Conservation (phyloP, 2,888 invertebrate species). For the Patella caerulea region DNA sequence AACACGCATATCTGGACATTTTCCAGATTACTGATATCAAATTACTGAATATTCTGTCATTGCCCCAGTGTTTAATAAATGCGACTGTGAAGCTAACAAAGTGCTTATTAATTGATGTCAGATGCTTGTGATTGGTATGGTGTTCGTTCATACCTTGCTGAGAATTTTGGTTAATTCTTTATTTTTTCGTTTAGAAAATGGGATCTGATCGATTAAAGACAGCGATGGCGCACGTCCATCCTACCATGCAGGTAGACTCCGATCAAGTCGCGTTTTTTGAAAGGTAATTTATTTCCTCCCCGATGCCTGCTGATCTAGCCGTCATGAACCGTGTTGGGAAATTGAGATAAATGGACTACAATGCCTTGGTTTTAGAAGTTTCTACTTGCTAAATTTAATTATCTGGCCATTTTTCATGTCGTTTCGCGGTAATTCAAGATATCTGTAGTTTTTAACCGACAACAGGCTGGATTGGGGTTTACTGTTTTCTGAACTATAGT, state of each 20-base stretch:
- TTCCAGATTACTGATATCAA: slow-evolving; percentile 9
- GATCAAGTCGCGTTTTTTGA: background rate
- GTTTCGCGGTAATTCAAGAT: background rate
- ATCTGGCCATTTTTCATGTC: slow-evolving; percentile 11
- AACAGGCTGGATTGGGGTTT: too few relatives aligned
- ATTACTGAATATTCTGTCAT: background rate
- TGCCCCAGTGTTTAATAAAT: too few relatives aligned
- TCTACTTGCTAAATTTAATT: slow-evolving; percentile 1
- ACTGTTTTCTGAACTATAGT: too few relatives aligned
- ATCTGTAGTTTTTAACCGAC: slow-evolving; percentile 2
- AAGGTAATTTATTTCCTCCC: background rate
- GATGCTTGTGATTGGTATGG: too few relatives aligned
- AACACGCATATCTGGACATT: background rate
- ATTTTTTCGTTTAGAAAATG: too few relatives aligned
- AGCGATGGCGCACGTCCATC: too few relatives aligned
- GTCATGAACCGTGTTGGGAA: slow-evolving; percentile 3
- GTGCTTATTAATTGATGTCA: too few relatives aligned
- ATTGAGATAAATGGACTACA: background rate
- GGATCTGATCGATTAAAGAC: too few relatives aligned
- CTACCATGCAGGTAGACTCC: background rate
- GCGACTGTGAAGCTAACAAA: too few relatives aligned
- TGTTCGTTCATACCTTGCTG: too few relatives aligned
- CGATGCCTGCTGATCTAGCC: slow-evolving; percentile 7
- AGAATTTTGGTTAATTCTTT: too few relatives aligned
- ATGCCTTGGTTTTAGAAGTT: slow-evolving; percentile 9